These are phyloP conservation scores for Urocyon cinereoargenteus DNA, from an alignment of 2,797 vertebrate genomes.

Conservation along the genomic window DNA sequence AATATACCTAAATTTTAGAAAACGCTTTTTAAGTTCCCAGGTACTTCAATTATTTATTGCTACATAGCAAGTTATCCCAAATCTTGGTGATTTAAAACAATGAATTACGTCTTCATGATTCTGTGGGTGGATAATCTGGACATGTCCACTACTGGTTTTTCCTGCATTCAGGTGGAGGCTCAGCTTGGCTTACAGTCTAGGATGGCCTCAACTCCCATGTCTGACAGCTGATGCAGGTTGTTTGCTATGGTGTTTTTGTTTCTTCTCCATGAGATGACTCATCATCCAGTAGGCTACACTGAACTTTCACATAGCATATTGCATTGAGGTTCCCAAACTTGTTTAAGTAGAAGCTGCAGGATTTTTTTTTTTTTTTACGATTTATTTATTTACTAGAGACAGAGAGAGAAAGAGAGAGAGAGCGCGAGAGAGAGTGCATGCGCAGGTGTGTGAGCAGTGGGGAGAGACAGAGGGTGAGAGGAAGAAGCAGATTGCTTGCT, in stretches of 20 bases:
- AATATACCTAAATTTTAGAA: background rate
- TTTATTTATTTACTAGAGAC: background rate
- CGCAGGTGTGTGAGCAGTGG: background rate
- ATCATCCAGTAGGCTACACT: rapidly evolving
- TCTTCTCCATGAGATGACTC: background rate
- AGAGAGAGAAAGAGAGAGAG: background rate
- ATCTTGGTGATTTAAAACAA: background rate
- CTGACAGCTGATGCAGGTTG: background rate
- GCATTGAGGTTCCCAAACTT: background rate
- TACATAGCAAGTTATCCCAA: background rate
- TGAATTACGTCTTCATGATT: background rate
- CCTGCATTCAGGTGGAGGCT: background rate
- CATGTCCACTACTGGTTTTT: background rate
- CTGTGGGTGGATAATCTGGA: background rate
- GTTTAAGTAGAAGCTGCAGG: background rate
- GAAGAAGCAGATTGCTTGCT: background rate
- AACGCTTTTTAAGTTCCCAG: background rate
- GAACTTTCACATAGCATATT: background rate
- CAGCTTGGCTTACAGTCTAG: too few species aligned
- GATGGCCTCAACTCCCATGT: rapidly evolving
- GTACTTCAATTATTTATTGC: background rate
- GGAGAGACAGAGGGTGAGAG: background rate
- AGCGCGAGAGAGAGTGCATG: too few species aligned
- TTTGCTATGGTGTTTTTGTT: too few species aligned
- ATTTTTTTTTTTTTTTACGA: background rate